Evolutionary conservation across 1,140 invertebrate species (phyloP).

Genomic region (Helicoverpa armigera): DNA sequence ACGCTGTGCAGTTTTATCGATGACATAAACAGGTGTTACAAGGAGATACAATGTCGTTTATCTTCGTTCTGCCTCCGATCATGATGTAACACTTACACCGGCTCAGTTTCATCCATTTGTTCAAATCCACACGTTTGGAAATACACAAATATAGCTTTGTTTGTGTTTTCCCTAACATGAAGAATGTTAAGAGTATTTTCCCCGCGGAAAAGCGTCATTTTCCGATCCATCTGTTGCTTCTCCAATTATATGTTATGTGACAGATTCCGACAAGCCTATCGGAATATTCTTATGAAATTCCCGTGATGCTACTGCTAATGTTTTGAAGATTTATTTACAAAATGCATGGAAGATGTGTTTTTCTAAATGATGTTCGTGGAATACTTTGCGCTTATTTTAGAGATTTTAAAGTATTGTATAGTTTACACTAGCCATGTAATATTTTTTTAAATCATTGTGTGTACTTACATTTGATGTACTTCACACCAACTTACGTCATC

Average conservation of each 20-base stretch:
- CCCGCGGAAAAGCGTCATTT: background rate
- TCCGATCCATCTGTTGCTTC: constrained; percentile 9
- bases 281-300: background rate
- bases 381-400: too few species aligned
- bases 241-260: constrained; percentile 15
- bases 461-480: too few species aligned
- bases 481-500: too few species aligned
- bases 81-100: background rate
- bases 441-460: too few species aligned
- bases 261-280: background rate
- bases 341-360: background rate
- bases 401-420: too few species aligned
- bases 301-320: background rate
- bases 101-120: background rate
- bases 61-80: background rate
- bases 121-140: background rate
- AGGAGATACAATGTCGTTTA: background rate
- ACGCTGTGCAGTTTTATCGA: background rate
- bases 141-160: constrained; percentile 1
- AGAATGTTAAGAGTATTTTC: background rate
- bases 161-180: background rate
- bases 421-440: too few species aligned
- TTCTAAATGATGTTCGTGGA: too few species aligned
- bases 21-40: background rate
- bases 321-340: background rate